These are phyloP conservation scores for Chauna torquata DNA, from an alignment of 2,113 vertebrate genomes.

Conservation along the genomic window DNA sequence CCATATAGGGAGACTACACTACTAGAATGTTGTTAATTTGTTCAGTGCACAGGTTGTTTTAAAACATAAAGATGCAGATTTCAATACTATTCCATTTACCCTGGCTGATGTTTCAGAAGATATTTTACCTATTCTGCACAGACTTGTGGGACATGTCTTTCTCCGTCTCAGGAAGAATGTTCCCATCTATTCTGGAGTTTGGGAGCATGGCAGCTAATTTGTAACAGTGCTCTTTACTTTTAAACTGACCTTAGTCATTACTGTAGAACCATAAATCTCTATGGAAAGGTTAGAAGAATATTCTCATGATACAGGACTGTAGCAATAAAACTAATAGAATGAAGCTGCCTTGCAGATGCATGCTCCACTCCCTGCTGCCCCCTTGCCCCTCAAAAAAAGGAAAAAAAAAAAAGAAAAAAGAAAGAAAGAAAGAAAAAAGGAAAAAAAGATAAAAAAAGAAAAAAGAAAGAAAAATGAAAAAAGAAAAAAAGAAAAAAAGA, in stretches of 20 bases:
- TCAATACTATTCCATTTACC: neutral
- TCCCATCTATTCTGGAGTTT: neutral
- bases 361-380: too few relatives aligned
- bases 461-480: neutral
- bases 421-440: rapidly evolving
- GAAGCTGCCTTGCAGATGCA: neutral
- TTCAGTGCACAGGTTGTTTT: neutral
- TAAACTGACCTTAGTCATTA: neutral
- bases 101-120: neutral
- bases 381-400: neutral
- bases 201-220: neutral
- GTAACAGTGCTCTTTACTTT: neutral
- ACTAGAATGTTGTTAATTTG: neutral
- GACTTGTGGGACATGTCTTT: neutral
- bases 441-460: neutral
- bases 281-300: neutral
- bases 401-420: too few relatives aligned
- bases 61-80: neutral
- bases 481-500: too few relatives aligned
- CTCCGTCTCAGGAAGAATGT: neutral
- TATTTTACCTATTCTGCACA: neutral
- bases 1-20: neutral
- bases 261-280: neutral
- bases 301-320: neutral
- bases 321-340: neutral